A percentile compares a stretch with the other conserved stretches of the same genome.
Conservation (phyloP, 2,113 vertebrate genomes). For the Eubucco bourcierii region DNA sequence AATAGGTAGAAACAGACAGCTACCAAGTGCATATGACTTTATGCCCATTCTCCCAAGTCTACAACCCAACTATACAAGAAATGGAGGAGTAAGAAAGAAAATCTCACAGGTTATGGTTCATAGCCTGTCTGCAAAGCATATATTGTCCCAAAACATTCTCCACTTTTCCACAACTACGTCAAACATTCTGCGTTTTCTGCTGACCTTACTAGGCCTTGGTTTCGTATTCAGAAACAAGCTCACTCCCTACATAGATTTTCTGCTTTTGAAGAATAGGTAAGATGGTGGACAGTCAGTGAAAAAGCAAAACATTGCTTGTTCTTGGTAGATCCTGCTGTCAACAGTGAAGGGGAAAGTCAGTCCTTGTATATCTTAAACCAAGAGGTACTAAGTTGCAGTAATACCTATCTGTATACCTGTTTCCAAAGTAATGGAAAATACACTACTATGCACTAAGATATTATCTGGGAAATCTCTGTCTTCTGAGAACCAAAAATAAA, state of each 20-base stretch:
- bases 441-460: neutral
- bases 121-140: neutral
- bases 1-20: rapidly evolving
- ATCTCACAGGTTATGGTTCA: neutral
- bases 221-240: neutral
- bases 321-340: neutral
- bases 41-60: neutral
- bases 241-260: neutral
- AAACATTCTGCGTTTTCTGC: neutral
- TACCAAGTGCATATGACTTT: too few relatives aligned
- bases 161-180: neutral
- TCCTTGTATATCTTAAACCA: neutral
- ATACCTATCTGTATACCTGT: neutral
- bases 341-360: neutral
- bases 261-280: neutral
- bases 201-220: neutral
- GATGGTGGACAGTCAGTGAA: neutral
- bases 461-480: neutral
- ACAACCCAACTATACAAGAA: neutral
- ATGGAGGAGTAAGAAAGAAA: neutral
- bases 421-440: neutral
- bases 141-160: neutral
- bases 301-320: neutral
- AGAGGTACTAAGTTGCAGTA: neutral
- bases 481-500: neutral